A percentile compares a stretch with the other conserved stretches of the same genome.
phyloP scores from a whole-genome alignment of 2,888 invertebrate species.

The Prostheceraeus crozeri region DNA sequence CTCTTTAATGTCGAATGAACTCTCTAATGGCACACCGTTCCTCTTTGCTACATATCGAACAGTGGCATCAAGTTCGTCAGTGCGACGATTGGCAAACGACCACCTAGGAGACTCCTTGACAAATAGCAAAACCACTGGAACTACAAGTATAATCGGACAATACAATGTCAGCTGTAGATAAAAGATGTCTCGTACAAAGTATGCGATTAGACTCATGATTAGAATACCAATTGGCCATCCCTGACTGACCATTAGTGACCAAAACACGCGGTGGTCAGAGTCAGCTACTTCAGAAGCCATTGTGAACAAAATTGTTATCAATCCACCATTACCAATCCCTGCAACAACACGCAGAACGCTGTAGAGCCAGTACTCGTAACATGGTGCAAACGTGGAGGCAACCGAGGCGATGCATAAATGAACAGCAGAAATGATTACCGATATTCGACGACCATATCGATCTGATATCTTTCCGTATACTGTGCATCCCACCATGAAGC shows the following conservation, averaged over 20 bases:
- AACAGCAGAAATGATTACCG: background rate
- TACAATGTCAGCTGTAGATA: constrained; percentile 22
- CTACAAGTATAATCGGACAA: background rate
- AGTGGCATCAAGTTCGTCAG: constrained; percentile 8
- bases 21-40: background rate
- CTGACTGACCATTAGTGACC: constrained; percentile 7
- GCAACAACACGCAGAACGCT: background rate
- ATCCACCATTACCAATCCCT: constrained; percentile 32
- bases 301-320: constrained; percentile 21
- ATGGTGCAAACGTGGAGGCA: constrained; percentile 19
- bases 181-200: constrained; percentile 27
- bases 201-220: constrained; percentile 11
- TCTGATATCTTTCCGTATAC: constrained; percentile 46
- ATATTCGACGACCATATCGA: constrained; percentile 40
- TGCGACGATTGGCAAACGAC: background rate
- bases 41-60: constrained; percentile 6
- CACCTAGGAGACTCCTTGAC: constrained; percentile 29
- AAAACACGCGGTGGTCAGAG: constrained; percentile 16
- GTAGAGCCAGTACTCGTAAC: constrained; percentile 25
- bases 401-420: constrained; percentile 2
- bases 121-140: constrained; percentile 8
- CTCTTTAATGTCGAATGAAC: background rate
- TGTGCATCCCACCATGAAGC: constrained; percentile 45
- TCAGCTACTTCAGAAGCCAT: constrained; percentile 25
- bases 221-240: constrained; percentile 26